Percentiles rank a stretch among this genome's conserved stretches.
These are phyloP conservation scores for Calliopum simillimum DNA, from an alignment of 2,888 invertebrate species.

Conservation along the genomic window DNA sequence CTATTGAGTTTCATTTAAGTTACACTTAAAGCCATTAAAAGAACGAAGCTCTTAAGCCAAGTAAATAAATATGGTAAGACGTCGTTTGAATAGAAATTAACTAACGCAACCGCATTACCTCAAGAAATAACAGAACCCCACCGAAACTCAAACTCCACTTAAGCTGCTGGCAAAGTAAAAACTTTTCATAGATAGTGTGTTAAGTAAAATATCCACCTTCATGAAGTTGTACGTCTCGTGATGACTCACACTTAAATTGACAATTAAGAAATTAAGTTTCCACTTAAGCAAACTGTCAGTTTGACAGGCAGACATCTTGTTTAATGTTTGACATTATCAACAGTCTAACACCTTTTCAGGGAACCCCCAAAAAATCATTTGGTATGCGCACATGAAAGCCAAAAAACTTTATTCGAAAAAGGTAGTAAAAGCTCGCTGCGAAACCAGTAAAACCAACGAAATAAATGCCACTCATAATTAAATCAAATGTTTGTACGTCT, in stretches of 20 bases:
- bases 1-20: background rate
- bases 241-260: conserved; percentile 55
- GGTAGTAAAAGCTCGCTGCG: conserved; percentile 4
- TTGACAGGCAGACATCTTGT: conserved; percentile 61
- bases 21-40: conserved; percentile 8
- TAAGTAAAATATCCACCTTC: conserved; percentile 27
- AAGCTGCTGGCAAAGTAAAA: background rate
- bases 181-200: conserved; percentile 42
- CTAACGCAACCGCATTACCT: conserved; percentile 23
- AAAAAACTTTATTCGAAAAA: conserved; percentile 10
- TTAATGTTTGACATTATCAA: conserved; percentile 62
- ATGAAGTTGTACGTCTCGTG: conserved; percentile 29
- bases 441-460: conserved; percentile 20
- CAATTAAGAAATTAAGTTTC: conserved; percentile 67
- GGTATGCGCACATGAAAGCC: conserved; percentile 26
- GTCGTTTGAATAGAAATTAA: conserved; percentile 43
- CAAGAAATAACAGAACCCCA: too few relatives aligned
- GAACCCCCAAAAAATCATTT: background rate
- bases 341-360: conserved; percentile 63
- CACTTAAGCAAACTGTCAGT: conserved; percentile 64
- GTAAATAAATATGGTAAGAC: conserved; percentile 13
- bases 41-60: background rate
- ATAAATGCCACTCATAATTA: conserved; percentile 68
- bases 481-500: conserved; percentile 60
- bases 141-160: background rate